These are phyloP conservation scores for Champsocephalus gunnari DNA, from an alignment of 2,797 vertebrate species.

Conservation along the genomic window DNA sequence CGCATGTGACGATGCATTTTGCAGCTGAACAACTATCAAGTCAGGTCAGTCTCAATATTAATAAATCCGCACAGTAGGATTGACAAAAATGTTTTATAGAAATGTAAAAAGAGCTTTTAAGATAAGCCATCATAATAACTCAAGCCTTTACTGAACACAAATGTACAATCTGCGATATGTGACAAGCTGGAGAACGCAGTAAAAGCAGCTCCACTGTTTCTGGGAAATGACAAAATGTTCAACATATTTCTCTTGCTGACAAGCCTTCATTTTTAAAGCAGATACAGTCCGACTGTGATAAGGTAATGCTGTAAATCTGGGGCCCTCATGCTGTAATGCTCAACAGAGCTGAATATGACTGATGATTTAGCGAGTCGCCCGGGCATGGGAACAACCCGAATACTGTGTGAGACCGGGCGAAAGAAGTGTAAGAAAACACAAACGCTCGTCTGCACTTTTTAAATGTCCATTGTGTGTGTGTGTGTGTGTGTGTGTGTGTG, in stretches of 20 bases:
- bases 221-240: constrained; percentile 55
- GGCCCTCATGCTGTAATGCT: constrained; percentile 34
- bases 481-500: neutral
- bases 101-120: neutral
- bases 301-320: constrained; percentile 53
- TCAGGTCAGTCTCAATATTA: no score
- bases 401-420: constrained; percentile 30
- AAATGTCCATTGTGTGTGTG: constrained; percentile 4
- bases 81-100: no score
- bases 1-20: neutral
- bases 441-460: constrained; percentile 52
- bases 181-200: neutral
- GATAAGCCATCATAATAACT: neutral
- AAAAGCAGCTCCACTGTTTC: constrained; percentile 5
- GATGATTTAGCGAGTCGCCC: constrained; percentile 46
- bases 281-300: constrained; percentile 55
- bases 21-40: neutral
- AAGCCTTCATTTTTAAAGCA: constrained; percentile 50
- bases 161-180: neutral
- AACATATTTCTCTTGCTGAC: constrained; percentile 53
- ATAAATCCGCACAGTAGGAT: no score
- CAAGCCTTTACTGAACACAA: neutral
- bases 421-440: constrained; percentile 56
- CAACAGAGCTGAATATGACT: constrained; percentile 48
- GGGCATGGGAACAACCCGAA: constrained; percentile 57